Percentiles rank a stretch among this genome's conserved stretches.
Evolutionary conservation across 2,888 invertebrate genomes (phyloP).

Genomic region (Uloborus plumipes): DNA sequence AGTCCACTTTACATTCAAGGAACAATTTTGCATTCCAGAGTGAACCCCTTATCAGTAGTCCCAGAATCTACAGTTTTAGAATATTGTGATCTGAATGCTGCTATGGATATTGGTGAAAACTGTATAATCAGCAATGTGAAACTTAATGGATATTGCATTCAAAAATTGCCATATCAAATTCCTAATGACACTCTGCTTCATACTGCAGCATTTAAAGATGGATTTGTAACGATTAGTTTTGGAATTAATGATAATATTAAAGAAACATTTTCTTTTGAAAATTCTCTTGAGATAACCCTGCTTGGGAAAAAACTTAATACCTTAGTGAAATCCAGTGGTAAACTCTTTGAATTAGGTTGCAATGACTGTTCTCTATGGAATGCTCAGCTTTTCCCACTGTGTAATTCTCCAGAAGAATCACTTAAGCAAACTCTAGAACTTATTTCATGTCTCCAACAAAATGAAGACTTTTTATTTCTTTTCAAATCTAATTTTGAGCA

Average conservation of each 20-base stretch:
- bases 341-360: conserved; percentile 5
- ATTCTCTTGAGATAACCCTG: conserved; percentile 34
- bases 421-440: conserved; percentile 64
- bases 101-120: conserved; percentile 68
- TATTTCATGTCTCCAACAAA: conserved; percentile 26
- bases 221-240: conserved; percentile 67
- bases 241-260: conserved; percentile 66
- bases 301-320: conserved; percentile 48
- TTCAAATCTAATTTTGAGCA: conserved; percentile 3
- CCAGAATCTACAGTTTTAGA: conserved; percentile 69
- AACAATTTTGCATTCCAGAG: conserved; percentile 69
- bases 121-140: conserved; percentile 71
- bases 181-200: conserved; percentile 67
- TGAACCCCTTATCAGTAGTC: conserved; percentile 67
- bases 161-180: conserved; percentile 59
- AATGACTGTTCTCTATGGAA: conserved; percentile 64
- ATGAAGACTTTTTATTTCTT: not conserved
- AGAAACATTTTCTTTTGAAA: not conserved
- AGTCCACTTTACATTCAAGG: conserved; percentile 14
- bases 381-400: conserved; percentile 65
- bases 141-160: conserved; percentile 13
- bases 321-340: conserved; percentile 5
- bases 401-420: conserved; percentile 63
- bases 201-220: conserved; percentile 64
- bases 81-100: conserved; percentile 70